Evolutionary conservation across 2,797 vertebrate species (phyloP).

Genomic region (Hybognathus amarus): DNA sequence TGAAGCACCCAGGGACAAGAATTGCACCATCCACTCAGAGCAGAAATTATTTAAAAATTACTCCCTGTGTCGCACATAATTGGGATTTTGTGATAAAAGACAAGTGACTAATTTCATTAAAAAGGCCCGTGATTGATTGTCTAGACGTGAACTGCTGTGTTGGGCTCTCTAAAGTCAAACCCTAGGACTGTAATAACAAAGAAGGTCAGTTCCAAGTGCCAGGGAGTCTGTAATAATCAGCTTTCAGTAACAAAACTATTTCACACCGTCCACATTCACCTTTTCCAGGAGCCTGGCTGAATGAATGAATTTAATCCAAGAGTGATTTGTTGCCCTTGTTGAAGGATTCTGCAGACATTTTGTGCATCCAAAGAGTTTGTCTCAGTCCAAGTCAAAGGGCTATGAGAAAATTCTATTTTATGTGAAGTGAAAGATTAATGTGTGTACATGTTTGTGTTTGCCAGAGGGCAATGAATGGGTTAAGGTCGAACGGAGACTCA

Average conservation of each 20-base stretch:
- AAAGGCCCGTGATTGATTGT: slow-evolving; percentile 9
- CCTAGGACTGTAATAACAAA: slow-evolving; percentile 23
- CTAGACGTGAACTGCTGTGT: slow-evolving; percentile 18
- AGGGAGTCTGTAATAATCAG: slow-evolving; percentile 19
- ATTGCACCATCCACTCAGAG: neutral
- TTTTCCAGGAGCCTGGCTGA: slow-evolving; percentile 16
- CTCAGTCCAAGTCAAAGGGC: slow-evolving; percentile 40
- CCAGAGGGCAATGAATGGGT: slow-evolving; percentile 56
- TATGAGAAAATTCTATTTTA: slow-evolving; percentile 47
- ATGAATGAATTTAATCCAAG: slow-evolving; percentile 34
- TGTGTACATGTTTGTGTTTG: slow-evolving; percentile 55
- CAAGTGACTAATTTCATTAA: slow-evolving; percentile 26
- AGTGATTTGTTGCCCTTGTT: slow-evolving; percentile 48
- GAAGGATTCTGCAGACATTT: slow-evolving; percentile 35
- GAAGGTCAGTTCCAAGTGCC: slow-evolving; percentile 14
- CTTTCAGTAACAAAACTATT: slow-evolving; percentile 1
- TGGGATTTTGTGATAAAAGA: slow-evolving; percentile 11
- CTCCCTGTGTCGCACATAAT: slow-evolving; percentile 7
- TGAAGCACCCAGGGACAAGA: neutral
- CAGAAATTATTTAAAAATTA: neutral
- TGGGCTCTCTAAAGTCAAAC: slow-evolving; percentile 17
- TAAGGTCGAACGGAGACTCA: slow-evolving; percentile 51
- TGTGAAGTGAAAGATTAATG: slow-evolving; percentile 59
- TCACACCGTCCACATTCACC: slow-evolving; percentile 14
- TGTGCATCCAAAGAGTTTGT: slow-evolving; percentile 41